These are phyloP conservation scores for Danio choprae DNA, from an alignment of 2,797 vertebrate genomes.

Conservation along the genomic window DNA sequence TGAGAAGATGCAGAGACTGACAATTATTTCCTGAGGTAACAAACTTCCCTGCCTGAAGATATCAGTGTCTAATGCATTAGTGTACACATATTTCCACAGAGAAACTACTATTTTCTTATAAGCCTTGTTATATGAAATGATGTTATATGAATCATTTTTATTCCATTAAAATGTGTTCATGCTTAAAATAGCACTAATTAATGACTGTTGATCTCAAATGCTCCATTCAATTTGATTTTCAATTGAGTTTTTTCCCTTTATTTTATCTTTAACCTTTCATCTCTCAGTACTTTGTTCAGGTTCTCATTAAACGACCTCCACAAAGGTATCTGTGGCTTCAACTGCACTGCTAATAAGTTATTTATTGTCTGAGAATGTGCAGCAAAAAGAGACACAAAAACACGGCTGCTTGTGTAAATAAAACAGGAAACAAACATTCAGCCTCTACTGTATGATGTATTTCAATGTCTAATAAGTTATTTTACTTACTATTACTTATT, in stretches of 20 bases:
- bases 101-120: neutral
- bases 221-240: slow-evolving; percentile 3
- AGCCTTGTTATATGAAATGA: slow-evolving; percentile 15
- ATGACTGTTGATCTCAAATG: neutral
- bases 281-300: slow-evolving; percentile 8
- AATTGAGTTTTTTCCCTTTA: neutral
- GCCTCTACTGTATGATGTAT: neutral
- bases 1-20: slow-evolving; percentile 11
- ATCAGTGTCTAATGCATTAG: slow-evolving; percentile 4
- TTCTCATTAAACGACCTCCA: slow-evolving; percentile 10
- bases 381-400: neutral
- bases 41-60: slow-evolving; percentile 14
- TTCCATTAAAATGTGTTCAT: slow-evolving; percentile 36
- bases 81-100: slow-evolving; percentile 21
- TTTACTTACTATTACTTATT: too few species aligned
- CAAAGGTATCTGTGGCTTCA: neutral
- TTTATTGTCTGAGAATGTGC: slow-evolving; percentile 9
- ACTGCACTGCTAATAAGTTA: slow-evolving; percentile 10
- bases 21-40: slow-evolving; percentile 37
- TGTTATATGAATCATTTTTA: neutral
- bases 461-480: neutral
- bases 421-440: neutral
- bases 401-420: neutral
- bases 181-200: slow-evolving; percentile 35
- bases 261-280: slow-evolving; percentile 40